These are phyloP conservation scores for Oryzias javanicus DNA, from an alignment of 2,113 vertebrate genomes.

Conservation along the genomic window DNA sequence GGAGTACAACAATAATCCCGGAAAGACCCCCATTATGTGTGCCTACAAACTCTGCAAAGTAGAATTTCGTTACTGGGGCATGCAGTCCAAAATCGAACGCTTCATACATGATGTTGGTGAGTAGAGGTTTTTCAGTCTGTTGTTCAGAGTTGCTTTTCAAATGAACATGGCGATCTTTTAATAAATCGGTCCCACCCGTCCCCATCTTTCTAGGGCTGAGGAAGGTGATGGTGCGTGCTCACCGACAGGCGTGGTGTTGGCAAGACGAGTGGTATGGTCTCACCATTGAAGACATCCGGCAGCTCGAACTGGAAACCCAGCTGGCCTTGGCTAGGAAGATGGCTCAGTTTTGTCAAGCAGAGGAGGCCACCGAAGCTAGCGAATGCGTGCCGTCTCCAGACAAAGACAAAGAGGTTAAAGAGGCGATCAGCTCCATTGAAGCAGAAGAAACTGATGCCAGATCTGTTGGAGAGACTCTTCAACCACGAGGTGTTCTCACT, in stretches of 20 bases:
- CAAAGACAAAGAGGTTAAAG: slow-evolving; percentile 76
- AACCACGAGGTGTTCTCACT: slow-evolving; percentile 85
- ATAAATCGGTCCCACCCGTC: background rate
- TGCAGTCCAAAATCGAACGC: slow-evolving; percentile 98
- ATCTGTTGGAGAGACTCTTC: slow-evolving; percentile 73
- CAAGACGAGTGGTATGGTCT: slow-evolving; percentile 98
- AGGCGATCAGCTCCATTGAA: slow-evolving; percentile 74
- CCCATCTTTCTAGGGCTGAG: slow-evolving; percentile 78
- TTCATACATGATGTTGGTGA: slow-evolving; percentile 98
- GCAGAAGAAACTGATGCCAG: slow-evolving; percentile 68
- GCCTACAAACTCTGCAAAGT: slow-evolving; percentile 99
- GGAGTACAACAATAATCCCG: slow-evolving; percentile 83
- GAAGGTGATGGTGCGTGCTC: slow-evolving; percentile 95
- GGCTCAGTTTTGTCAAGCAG: slow-evolving; percentile 85
- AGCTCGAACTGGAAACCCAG: slow-evolving; percentile 94
- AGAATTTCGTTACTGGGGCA: slow-evolving; percentile 99
- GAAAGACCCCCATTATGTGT: slow-evolving; percentile 90
- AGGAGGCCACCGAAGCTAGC: slow-evolving; percentile 71
- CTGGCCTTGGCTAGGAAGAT: slow-evolving; percentile 91
- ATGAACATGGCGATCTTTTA: background rate
- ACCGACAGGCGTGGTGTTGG: slow-evolving; percentile 99
- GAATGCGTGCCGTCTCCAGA: slow-evolving; percentile 61
- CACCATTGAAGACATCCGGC: slow-evolving; percentile 94
- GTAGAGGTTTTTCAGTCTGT: slow-evolving; percentile 37
- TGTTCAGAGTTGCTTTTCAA: too few species aligned